A percentile compares a stretch with the other conserved stretches of the same genome.
These are phyloP conservation scores for Palythoa heliodiscus DNA, from an alignment of 92 coral and sea anemone species.

Conservation along the genomic window DNA sequence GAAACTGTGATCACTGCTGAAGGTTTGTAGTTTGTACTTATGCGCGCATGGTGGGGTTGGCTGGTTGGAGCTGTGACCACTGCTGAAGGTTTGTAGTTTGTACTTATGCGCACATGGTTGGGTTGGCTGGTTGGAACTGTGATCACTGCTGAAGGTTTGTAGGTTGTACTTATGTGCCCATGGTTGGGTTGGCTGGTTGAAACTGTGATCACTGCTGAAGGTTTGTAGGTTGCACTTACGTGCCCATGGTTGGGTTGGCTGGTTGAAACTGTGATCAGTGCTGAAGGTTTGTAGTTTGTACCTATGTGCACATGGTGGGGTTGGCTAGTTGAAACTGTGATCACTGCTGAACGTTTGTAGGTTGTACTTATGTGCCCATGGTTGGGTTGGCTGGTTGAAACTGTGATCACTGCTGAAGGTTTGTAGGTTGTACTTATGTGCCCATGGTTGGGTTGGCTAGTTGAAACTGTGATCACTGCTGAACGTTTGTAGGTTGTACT, in stretches of 20 bases:
- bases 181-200: too few relatives aligned
- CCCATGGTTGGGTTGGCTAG: too few relatives aligned
- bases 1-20: conserved; percentile 31
- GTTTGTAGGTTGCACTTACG: conserved; percentile 16
- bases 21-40: conserved; percentile 44
- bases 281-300: conserved; percentile 59
- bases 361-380: too few relatives aligned
- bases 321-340: too few relatives aligned
- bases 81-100: conserved; percentile 62
- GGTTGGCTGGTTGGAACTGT: too few relatives aligned
- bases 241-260: too few relatives aligned
- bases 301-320: too few relatives aligned
- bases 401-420: conserved; percentile 61
- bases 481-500: conserved; percentile 50
- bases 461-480: conserved; percentile 10
- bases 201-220: conserved; percentile 50
- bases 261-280: conserved; percentile 31
- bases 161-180: too few relatives aligned
- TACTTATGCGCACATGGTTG: too few relatives aligned
- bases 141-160: conserved; percentile 62
- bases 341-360: conserved; percentile 60
- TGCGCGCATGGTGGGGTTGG: too few relatives aligned
- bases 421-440: not conserved
- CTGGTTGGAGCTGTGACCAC: too few relatives aligned
- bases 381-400: too few relatives aligned